Evolutionary conservation across 2,797 vertebrate species (phyloP).

Genomic region (Falco cherrug): DNA sequence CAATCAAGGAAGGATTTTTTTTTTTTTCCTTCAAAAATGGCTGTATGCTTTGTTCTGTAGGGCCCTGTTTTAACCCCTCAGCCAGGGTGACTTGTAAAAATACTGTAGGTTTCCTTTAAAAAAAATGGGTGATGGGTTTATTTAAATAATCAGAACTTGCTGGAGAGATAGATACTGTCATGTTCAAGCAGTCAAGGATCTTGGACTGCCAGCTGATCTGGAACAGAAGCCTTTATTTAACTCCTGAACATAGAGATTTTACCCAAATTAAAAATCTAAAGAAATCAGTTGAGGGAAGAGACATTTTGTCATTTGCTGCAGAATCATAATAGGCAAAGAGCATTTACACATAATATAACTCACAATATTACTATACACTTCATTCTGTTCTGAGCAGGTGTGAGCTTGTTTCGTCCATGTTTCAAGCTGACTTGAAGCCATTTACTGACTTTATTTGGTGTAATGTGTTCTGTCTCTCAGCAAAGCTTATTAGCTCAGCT

Average conservation of each 20-base stretch:
- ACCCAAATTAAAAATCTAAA: background rate
- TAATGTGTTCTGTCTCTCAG: background rate
- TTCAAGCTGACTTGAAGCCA: background rate
- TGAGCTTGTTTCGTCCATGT: background rate
- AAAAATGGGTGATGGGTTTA: background rate
- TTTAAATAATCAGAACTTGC: background rate
- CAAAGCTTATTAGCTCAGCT: background rate
- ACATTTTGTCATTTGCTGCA: background rate
- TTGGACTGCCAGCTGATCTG: background rate
- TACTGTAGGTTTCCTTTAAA: background rate
- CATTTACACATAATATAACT: background rate
- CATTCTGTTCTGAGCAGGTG: background rate
- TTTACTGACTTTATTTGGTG: background rate
- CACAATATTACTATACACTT: fast-evolving
- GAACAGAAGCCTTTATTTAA: background rate
- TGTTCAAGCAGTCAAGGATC: background rate
- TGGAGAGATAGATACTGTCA: background rate
- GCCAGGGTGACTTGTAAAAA: background rate
- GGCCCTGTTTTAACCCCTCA: background rate
- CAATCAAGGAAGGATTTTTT: background rate
- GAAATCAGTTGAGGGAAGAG: background rate
- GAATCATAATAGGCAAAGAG: background rate
- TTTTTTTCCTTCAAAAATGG: background rate
- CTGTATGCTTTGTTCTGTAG: background rate
- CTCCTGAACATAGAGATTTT: background rate